Evolutionary conservation across 2,797 vertebrate species (phyloP).

Genomic region (Crypturellus tataupa): DNA sequence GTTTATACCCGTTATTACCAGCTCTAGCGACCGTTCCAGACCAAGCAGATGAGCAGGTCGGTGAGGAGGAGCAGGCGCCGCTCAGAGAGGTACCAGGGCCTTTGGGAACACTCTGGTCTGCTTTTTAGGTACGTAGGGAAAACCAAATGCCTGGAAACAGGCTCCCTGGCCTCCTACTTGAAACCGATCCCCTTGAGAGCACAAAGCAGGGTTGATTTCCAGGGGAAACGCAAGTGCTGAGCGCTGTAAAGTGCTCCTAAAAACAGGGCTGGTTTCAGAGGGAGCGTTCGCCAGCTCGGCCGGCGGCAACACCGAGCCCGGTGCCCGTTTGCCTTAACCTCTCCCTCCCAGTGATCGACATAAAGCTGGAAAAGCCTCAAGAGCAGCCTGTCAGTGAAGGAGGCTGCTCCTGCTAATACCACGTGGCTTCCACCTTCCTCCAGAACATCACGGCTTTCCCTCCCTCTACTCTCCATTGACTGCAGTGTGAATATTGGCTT

Average conservation of each 20-base stretch:
- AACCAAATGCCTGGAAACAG: not conserved
- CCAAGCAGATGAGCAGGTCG: accelerated
- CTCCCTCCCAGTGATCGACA: conserved; percentile 92
- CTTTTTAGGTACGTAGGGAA: not conserved
- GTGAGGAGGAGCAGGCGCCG: not conserved
- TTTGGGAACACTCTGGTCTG: not conserved
- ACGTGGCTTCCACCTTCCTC: conserved; percentile 64
- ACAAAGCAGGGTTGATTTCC: not conserved
- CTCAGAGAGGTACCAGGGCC: too few species aligned
- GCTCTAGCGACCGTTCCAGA: accelerated
- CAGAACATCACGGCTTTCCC: conserved; percentile 81
- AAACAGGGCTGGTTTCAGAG: too few species aligned
- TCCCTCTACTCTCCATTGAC: conserved; percentile 81
- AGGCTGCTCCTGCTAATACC: conserved; percentile 95
- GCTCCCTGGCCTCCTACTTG: accelerated
- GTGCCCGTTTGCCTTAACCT: conserved; percentile 82
- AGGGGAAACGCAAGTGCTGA: not conserved
- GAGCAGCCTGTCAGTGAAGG: conserved; percentile 93
- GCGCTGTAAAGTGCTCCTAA: too few species aligned
- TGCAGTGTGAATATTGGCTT: conserved; percentile 87
- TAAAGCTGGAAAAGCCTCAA: conserved; percentile 96
- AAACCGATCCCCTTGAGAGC: not conserved
- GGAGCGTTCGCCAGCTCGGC: too few species aligned
- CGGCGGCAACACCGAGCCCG: too few species aligned
- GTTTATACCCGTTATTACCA: not conserved